These are phyloP conservation scores for Phragmatobia fuliginosa DNA, from an alignment of 2,888 invertebrate species.

Conservation along the genomic window DNA sequence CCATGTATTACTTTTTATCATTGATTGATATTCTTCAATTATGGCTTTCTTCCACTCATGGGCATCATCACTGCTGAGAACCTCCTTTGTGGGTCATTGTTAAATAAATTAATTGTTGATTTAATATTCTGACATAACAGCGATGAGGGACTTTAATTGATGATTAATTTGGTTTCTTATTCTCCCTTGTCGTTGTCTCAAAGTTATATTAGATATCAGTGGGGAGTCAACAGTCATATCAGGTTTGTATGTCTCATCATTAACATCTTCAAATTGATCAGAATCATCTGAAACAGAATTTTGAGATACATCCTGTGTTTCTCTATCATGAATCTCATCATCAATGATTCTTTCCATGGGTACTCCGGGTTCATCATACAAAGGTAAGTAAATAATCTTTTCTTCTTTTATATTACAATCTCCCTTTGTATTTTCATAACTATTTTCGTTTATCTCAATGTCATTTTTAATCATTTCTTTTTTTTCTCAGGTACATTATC, in stretches of 20 bases:
- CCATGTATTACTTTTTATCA: constrained; percentile 14
- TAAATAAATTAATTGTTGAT: constrained; percentile 2
- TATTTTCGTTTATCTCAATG: not conserved
- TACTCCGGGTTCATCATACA: not conserved
- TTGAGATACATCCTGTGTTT: constrained; percentile 5
- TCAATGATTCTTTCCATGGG: not conserved
- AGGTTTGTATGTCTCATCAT: constrained; percentile 7
- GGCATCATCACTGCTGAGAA: constrained; percentile 3
- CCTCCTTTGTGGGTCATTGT: constrained; percentile 14
- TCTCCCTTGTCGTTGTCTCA: not conserved
- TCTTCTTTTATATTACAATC: not conserved
- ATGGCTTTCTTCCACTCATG: constrained; percentile 8
- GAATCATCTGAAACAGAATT: not conserved
- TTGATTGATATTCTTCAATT: constrained; percentile 10
- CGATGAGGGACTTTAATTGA: not conserved
- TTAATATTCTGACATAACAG: constrained; percentile 9
- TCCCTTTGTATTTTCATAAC: not conserved
- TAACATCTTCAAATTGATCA: too few species aligned
- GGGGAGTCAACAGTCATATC: not conserved
- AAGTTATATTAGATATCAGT: not conserved
- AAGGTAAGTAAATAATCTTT: constrained; percentile 13
- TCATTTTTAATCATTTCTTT: not conserved
- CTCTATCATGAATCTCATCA: not conserved
- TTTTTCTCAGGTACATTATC: not conserved
- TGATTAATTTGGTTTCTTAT: not conserved